Evolutionary conservation across 1,140 invertebrate genomes (phyloP).

Genomic region (Brachionus paranguensis): DNA sequence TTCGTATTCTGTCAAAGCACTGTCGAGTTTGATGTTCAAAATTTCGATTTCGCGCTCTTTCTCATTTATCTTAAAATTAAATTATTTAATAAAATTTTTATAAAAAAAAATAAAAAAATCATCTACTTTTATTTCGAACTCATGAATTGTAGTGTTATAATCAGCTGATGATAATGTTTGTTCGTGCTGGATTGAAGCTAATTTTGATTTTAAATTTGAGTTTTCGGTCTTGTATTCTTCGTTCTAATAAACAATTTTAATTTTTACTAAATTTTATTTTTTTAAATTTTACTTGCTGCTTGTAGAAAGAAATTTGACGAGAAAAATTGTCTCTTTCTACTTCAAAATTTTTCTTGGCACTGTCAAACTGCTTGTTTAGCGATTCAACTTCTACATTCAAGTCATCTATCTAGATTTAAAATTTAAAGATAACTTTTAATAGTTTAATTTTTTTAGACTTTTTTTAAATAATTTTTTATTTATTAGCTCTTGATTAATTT

Average conservation of each 20-base stretch:
- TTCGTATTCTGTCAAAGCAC: not conserved
- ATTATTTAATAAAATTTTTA: not conserved
- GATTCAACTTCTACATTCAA: not conserved
- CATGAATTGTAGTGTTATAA: not conserved
- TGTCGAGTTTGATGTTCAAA: not conserved
- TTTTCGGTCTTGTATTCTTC: constrained; percentile 2
- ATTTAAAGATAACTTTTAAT: not conserved
- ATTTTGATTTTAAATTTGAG: not conserved
- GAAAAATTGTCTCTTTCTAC: not conserved
- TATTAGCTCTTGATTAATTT: too few species aligned
- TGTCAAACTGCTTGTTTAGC: constrained; percentile 18
- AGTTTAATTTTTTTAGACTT: not conserved
- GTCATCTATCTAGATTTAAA: not conserved
- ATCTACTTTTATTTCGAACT: constrained; percentile 5
- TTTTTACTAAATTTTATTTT: not conserved
- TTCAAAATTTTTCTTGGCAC: not conserved
- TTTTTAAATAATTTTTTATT: not conserved
- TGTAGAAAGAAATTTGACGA: not conserved
- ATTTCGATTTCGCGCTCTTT: not conserved
- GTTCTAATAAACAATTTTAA: not conserved
- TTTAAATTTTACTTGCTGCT: not conserved
- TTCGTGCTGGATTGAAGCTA: not conserved
- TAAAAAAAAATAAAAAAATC: not conserved
- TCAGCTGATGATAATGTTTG: not conserved
- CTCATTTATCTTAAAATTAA: not conserved